Conservation (phyloP, 2,113 vertebrate species). For the Lichenostomus cassidix region DNA sequence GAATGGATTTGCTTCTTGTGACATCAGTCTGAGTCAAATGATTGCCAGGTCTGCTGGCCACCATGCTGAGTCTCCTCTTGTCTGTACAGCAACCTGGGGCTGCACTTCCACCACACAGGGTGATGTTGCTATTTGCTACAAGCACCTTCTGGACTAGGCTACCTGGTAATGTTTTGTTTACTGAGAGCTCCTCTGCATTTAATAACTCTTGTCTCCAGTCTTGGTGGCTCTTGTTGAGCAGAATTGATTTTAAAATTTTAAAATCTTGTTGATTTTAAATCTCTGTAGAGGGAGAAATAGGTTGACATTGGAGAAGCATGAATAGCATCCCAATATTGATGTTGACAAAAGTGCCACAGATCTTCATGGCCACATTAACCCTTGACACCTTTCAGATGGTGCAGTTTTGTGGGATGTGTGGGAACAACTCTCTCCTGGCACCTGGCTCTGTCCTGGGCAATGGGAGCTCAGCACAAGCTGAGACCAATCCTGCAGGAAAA, state of each 20-base stretch:
- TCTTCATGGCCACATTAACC: background rate
- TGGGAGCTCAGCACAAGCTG: background rate
- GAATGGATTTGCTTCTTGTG: background rate
- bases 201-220: background rate
- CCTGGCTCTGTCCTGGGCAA: background rate
- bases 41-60: background rate
- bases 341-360: background rate
- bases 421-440: background rate
- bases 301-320: fast-evolving
- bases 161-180: background rate
- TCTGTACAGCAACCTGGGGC: background rate
- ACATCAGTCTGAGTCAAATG: background rate
- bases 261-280: too few relatives aligned
- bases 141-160: background rate
- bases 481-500: background rate
- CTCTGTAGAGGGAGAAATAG: background rate
- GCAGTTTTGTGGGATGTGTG: background rate
- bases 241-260: too few relatives aligned
- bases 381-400: background rate
- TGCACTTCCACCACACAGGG: background rate
- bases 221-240: background rate
- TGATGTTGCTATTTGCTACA: background rate
- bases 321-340: background rate
- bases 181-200: background rate
- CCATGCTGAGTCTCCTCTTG: background rate